Evolutionary conservation across 2,888 invertebrate genomes (phyloP).

Genomic region (Monoplex corrugatus): DNA sequence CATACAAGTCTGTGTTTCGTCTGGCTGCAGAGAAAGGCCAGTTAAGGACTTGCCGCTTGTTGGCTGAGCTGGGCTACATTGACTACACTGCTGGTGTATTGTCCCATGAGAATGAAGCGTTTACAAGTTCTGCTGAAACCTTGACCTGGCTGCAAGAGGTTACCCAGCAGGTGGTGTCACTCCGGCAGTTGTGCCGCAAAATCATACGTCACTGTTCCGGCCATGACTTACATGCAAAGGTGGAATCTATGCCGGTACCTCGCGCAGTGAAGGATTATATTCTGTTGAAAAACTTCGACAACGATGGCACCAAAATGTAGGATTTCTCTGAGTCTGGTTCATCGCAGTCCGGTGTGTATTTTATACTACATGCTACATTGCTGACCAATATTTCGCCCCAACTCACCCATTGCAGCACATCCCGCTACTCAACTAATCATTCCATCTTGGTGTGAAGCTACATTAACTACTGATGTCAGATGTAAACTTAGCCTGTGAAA

Average conservation of each 20-base stretch:
- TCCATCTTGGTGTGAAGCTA: background rate
- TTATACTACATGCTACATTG: no score
- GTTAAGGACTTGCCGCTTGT: conserved; percentile 77
- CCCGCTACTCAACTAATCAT: background rate
- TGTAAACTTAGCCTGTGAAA: no score
- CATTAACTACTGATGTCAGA: background rate
- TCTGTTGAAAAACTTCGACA: conserved; percentile 57
- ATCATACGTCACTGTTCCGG: conserved; percentile 78
- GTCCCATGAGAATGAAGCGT: conserved; percentile 71
- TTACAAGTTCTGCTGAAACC: no score
- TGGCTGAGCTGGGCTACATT: conserved; percentile 77
- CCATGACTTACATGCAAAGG: conserved; percentile 76
- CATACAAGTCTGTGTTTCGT: conserved; percentile 77
- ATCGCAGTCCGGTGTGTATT: no score
- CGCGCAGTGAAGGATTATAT: conserved; percentile 78
- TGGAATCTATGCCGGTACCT: conserved; percentile 76
- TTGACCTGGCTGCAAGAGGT: conserved; percentile 74
- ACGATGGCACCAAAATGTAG: background rate
- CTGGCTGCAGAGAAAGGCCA: conserved; percentile 79
- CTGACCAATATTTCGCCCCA: background rate
- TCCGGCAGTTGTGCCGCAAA: conserved; percentile 78
- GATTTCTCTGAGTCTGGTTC: no score
- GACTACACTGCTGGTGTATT: conserved; percentile 73
- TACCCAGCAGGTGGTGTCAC: conserved; percentile 76
- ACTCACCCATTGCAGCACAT: background rate